Evolutionary conservation across 2,797 vertebrate species (phyloP), one percentile per base, ranked within the genome.

Genomic region (Gobionotothen gibberifrons): DNA sequence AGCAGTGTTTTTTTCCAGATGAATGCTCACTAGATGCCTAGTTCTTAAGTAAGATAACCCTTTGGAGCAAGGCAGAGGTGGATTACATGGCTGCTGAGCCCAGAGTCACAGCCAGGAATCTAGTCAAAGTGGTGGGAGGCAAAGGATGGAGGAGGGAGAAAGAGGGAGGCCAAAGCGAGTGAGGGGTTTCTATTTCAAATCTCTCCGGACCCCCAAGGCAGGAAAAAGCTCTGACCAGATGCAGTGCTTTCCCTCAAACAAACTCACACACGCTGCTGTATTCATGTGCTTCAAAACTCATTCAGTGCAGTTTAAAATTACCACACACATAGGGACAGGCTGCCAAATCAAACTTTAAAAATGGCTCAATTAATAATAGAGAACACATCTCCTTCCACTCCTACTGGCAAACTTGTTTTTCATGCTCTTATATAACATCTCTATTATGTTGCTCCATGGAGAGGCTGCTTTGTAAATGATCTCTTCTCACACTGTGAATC

Each of bases 31-130:
- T 91, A 83, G 88, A 91, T 85, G 87, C 85, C 78, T 78, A 90
- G 90, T 91, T 91, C 87, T 86, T 91, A 87, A 90, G 85, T 85
- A 82, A 89, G 90, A 92, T 88, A 89, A 90, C 87, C 89, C 90
- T 92, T 91, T 85, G 86, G 88, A 93, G 87, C 82, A 83, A 90
- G 86, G 85, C 87, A 91, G 89, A 90, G 88, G 89, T 92, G 86
- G 85, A 91, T 92, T 86, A 93, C 88, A 92, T 90, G 88, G 87
- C 87, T 85, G 81, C 84, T 92, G 89, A 91, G 82, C 82, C 83
- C 84, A 89, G 85, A 91, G 81, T 91, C 82, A 78, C 86, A 91
- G 84, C 80, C 84, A 87, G 83, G 79, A 72, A 90, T 91, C 73
- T 82, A 83, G 87, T 90, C 82, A 83, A 82, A 85, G 86, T 71